Evolutionary conservation across 2,113 vertebrate species (phyloP).

Genomic region (rat (Rattus norvegicus)): DNA sequence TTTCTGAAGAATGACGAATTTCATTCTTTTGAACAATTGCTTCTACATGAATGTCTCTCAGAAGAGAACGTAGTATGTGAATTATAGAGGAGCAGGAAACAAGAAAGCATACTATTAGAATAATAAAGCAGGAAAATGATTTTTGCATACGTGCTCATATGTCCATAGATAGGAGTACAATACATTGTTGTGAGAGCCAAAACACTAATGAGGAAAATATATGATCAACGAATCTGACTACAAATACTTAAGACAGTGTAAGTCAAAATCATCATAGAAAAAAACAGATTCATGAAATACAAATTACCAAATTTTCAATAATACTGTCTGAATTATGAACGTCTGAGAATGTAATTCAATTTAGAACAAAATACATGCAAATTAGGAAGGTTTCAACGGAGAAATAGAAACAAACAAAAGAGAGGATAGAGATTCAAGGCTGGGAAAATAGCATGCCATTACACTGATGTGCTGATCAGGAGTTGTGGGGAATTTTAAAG

Average conservation of each 20-base stretch:
- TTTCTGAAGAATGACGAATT: neutral
- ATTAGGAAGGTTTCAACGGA: neutral
- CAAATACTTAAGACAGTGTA: neutral
- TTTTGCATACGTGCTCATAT: neutral
- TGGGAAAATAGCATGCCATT: neutral
- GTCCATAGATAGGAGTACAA: neutral
- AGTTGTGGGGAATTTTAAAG: neutral
- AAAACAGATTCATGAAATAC: neutral
- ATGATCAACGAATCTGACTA: neutral
- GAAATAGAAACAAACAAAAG: no score
- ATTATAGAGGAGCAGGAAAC: accelerated
- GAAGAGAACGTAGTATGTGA: neutral
- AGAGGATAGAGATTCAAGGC: neutral
- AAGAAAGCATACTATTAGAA: neutral
- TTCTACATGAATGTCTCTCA: neutral
- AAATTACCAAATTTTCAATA: neutral
- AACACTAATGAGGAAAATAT: neutral
- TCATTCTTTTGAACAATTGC: neutral
- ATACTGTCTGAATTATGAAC: neutral
- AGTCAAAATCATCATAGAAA: neutral
- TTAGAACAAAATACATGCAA: neutral
- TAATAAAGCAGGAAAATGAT: neutral
- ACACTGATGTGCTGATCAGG: neutral
- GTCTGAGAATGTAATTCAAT: neutral
- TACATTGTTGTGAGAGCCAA: neutral